A percentile compares a stretch with the other conserved stretches of the same genome.
These are phyloP conservation scores for Ormia ochracea DNA, from an alignment of 2,888 invertebrate species.

Conservation along the genomic window DNA sequence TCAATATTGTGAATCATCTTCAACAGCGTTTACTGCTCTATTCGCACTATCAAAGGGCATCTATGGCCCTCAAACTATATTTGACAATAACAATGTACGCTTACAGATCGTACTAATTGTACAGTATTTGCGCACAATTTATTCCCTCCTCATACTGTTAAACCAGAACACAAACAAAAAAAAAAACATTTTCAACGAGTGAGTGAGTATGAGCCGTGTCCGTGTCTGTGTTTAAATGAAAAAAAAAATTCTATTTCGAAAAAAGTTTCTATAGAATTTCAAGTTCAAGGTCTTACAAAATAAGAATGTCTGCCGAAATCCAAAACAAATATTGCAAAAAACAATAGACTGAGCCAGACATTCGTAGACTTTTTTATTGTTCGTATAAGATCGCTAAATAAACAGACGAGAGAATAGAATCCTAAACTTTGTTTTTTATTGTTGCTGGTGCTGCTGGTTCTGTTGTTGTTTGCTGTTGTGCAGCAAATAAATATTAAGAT, in stretches of 20 bases:
- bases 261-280: slow-evolving; percentile 65
- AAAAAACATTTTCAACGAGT: neutral
- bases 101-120: neutral
- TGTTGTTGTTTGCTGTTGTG: slow-evolving; percentile 10
- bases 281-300: slow-evolving; percentile 73
- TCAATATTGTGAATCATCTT: too few species aligned
- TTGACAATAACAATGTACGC: neutral
- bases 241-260: slow-evolving; percentile 37
- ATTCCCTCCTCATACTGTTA: neutral
- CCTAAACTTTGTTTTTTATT: neutral
- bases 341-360: slow-evolving; percentile 59
- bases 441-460: neutral
- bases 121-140: neutral
- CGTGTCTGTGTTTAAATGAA: slow-evolving; percentile 4
- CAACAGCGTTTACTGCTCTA: too few species aligned
- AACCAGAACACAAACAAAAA: slow-evolving; percentile 1
- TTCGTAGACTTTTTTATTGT: slow-evolving; percentile 50
- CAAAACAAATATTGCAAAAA: slow-evolving; percentile 39
- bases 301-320: slow-evolving; percentile 63
- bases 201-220: neutral
- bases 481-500: slow-evolving; percentile 20
- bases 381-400: slow-evolving; percentile 33
- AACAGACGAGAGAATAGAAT: slow-evolving; percentile 33
- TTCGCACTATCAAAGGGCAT: neutral
- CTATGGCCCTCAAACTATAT: neutral